Evolutionary conservation across 2,797 vertebrate genomes (phyloP).

Genomic region (Myiotriccus ornatus): DNA sequence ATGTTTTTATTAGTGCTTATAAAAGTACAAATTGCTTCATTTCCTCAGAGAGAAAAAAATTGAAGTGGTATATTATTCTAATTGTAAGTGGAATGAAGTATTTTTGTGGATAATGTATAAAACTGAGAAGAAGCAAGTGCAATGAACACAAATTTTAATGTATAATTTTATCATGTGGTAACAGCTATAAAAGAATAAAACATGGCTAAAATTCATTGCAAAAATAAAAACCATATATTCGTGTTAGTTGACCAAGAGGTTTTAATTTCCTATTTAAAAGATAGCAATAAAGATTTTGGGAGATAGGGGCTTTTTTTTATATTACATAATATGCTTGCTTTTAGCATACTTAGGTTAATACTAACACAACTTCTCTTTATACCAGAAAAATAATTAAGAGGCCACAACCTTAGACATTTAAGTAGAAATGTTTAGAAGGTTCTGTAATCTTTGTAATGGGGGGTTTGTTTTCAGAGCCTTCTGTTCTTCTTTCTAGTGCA

Average conservation of each 20-base stretch:
- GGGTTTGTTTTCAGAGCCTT: neutral
- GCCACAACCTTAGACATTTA: neutral
- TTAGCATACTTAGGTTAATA: neutral
- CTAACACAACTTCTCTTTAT: neutral
- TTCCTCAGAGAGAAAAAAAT: neutral
- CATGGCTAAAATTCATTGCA: rapidly evolving
- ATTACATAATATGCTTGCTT: neutral
- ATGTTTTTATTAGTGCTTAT: neutral
- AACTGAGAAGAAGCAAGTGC: neutral
- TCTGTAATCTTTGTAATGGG: neutral
- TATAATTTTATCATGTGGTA: neutral
- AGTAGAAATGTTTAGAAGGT: neutral
- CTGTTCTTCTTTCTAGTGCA: neutral
- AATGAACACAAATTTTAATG: neutral
- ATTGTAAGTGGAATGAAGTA: neutral
- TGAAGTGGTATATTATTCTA: neutral
- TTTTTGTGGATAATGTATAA: neutral
- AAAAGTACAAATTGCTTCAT: neutral
- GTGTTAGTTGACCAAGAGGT: neutral
- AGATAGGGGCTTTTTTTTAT: rapidly evolving
- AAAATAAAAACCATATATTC: neutral
- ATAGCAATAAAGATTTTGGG: neutral
- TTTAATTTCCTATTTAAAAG: neutral
- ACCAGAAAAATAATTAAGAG: neutral
- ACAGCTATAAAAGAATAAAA: neutral